Conservation (phyloP, 2,113 vertebrate genomes). For the Eurypyga helias region DNA sequence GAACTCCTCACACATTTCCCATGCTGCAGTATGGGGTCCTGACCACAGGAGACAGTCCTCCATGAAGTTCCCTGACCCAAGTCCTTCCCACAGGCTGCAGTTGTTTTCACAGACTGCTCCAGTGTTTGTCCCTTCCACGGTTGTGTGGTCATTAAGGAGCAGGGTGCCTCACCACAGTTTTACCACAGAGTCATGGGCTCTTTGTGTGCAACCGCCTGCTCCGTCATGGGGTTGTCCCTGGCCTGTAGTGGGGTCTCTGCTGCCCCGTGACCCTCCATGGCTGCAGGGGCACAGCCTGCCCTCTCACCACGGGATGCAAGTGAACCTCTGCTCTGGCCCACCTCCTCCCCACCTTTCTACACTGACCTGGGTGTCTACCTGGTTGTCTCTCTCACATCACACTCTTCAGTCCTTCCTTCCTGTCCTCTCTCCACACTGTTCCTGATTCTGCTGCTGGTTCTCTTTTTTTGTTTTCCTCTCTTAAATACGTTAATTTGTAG, state of each 20-base stretch:
- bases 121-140: fast-evolving
- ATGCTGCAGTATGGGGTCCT: background rate
- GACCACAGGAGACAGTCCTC: background rate
- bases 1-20: background rate
- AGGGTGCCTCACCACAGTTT: fast-evolving
- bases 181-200: background rate
- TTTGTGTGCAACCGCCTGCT: background rate
- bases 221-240: fast-evolving
- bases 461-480: no score
- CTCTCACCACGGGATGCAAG: background rate
- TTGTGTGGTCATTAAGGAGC: background rate
- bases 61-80: background rate
- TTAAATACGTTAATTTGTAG: no score
- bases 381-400: background rate
- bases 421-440: no score
- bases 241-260: background rate
- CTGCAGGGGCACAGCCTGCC: background rate
- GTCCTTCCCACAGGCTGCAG: background rate
- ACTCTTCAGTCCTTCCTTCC: no score
- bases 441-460: no score
- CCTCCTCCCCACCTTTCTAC: background rate
- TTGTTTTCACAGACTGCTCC: background rate
- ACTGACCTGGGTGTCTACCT: background rate
- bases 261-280: fast-evolving
- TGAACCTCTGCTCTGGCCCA: background rate